These are phyloP conservation scores for Cephus rjabovi DNA, from an alignment of 2,888 invertebrate species.

Conservation along the genomic window DNA sequence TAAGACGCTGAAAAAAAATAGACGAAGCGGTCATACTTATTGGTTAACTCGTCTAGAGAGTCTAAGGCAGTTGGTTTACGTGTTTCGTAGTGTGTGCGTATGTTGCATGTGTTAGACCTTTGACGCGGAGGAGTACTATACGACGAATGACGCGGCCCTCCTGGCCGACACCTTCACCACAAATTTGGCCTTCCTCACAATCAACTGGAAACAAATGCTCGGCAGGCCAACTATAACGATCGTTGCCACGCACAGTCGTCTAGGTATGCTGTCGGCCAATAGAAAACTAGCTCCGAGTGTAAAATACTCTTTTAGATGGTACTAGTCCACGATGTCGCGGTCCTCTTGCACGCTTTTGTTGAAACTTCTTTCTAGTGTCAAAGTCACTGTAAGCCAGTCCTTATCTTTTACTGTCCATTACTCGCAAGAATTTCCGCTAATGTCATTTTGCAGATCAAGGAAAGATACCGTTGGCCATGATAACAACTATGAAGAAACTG, in stretches of 20 bases:
- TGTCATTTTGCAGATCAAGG: constrained; percentile 78
- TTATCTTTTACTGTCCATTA: too few relatives aligned
- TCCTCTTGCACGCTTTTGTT: too few relatives aligned
- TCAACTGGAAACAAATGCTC: constrained; percentile 97
- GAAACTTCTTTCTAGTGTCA: too few relatives aligned
- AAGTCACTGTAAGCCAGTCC: too few relatives aligned
- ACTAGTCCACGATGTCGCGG: too few relatives aligned
- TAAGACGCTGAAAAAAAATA: too few relatives aligned
- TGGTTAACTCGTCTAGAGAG: background rate
- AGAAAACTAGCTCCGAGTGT: too few relatives aligned
- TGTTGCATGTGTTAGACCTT: constrained; percentile 78
- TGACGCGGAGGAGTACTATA: constrained; percentile 95
- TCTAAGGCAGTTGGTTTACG: background rate
- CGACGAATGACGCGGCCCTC: constrained; percentile 94
- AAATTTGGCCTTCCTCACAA: constrained; percentile 94
- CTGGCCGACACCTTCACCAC: constrained; percentile 94
- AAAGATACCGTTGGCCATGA: constrained; percentile 92
- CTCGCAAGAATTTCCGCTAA: too few relatives aligned
- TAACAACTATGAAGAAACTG: constrained; percentile 97
- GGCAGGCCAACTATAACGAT: constrained; percentile 95
- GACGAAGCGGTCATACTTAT: too few relatives aligned
- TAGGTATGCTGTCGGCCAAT: constrained; percentile 74
- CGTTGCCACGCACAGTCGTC: constrained; percentile 84
- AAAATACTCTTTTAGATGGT: too few relatives aligned
- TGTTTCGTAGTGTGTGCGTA: constrained; percentile 36